phyloP scores from a whole-genome alignment of 2,888 invertebrate species.

The Dasysyrphus tricinctus region DNA sequence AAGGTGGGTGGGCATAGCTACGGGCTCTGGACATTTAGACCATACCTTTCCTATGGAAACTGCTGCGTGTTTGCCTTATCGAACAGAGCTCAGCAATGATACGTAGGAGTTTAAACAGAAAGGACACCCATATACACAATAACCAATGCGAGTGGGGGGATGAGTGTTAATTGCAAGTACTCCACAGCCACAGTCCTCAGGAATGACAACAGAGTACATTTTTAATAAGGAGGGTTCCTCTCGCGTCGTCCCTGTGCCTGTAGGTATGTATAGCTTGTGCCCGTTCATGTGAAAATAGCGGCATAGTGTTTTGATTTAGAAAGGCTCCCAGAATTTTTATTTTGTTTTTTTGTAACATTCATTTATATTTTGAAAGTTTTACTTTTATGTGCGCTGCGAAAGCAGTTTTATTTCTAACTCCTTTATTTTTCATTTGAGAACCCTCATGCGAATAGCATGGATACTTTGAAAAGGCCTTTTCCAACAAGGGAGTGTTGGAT shows the following conservation, averaged over 20 bases:
- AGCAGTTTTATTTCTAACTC: slow-evolving; percentile 62
- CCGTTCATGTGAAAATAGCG: slow-evolving; percentile 41
- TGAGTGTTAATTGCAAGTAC: slow-evolving; percentile 73
- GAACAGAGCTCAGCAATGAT: slow-evolving; percentile 36
- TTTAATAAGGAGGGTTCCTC: slow-evolving; percentile 33
- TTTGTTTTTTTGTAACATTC: slow-evolving; percentile 45
- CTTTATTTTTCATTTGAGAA: slow-evolving; percentile 54
- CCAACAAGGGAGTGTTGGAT: slow-evolving; percentile 10
- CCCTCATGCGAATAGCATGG: slow-evolving; percentile 15
- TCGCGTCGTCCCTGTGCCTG: neutral
- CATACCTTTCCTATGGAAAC: slow-evolving; percentile 50
- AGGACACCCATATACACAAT: slow-evolving; percentile 19
- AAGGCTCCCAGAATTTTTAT: slow-evolving; percentile 38
- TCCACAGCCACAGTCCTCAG: slow-evolving; percentile 40
- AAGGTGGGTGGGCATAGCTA: slow-evolving; percentile 34
- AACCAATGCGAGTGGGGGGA: slow-evolving; percentile 16
- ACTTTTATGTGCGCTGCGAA: slow-evolving; percentile 65
- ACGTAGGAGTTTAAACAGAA: slow-evolving; percentile 37
- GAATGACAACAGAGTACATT: slow-evolving; percentile 46
- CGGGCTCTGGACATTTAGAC: slow-evolving; percentile 52
- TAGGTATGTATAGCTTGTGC: slow-evolving; percentile 13
- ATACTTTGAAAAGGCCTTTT: slow-evolving; percentile 6
- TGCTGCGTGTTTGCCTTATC: slow-evolving; percentile 52
- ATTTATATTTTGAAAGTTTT: slow-evolving; percentile 68
- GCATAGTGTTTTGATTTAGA: slow-evolving; percentile 71